phyloP scores from a whole-genome alignment of 2,888 invertebrate genomes.

The Pecten maximus region DNA sequence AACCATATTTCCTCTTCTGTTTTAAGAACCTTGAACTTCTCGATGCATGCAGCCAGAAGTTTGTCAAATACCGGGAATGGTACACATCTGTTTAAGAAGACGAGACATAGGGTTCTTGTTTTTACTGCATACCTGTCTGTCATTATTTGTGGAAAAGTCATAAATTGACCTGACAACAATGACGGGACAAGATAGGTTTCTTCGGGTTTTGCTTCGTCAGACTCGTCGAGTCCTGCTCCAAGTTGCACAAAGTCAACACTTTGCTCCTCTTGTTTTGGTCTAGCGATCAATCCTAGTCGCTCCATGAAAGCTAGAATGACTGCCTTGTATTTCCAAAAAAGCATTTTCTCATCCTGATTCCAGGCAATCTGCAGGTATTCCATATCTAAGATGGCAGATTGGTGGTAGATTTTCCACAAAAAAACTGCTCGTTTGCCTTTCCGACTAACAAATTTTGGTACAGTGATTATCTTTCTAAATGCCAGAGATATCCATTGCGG shows the following conservation, averaged over 20 bases:
- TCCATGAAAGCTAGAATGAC: slow-evolving; percentile 13
- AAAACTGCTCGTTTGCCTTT: neutral
- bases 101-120: slow-evolving; percentile 8
- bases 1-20: neutral
- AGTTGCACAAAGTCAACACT: neutral
- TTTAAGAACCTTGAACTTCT: neutral
- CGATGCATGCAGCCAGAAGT: slow-evolving; percentile 3
- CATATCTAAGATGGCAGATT: neutral
- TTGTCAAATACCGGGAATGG: neutral
- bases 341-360: neutral
- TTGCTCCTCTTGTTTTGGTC: neutral
- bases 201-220: neutral
- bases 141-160: neutral
- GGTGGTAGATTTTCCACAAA: neutral
- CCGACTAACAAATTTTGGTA: neutral
- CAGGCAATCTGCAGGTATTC: neutral
- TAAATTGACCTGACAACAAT: neutral
- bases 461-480: neutral
- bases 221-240: neutral
- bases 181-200: neutral
- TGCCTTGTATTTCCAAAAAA: neutral
- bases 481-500: neutral
- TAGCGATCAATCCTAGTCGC: neutral
- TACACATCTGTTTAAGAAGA: neutral
- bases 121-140: neutral